Base-by-base conservation (phyloP, 92 coral and sea anemone species). In the Siderastrea siderea region DNA sequence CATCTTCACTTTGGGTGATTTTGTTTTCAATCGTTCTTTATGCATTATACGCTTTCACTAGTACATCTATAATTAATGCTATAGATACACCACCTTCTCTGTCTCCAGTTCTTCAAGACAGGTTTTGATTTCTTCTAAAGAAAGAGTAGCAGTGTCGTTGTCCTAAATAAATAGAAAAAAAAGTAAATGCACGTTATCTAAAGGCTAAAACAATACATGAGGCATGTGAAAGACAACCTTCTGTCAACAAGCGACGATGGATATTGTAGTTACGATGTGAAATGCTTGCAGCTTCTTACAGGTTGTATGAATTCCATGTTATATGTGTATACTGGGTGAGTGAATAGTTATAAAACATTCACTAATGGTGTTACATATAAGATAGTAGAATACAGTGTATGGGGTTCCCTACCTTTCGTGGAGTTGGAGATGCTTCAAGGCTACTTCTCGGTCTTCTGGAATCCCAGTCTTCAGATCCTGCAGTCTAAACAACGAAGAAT, bases 121-220 rank as follows among this genome's bases (percentile, higher is more conserved):
- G 7, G 96, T 94, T 77, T 98, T 98, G 68, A 98, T 89, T 77
- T 96, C 99, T 75, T 98, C 99, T 16, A 94, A 88, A 60, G 98
- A 92, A 47, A 96, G 82, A 63, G 49, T 8, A 66, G 82, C 49
- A 85, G 87, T 79, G 83, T 83, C 81, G 43, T 82, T 74, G 43
- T 75, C 83, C 80, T 66, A 48, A 47, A 51, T 61, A 4, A 62
- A 19, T 5, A 26, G 6, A 26, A 64, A 47, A 19, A 2, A 46
- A 3, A 43, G 11, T 47, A 19, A 26, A 26, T 26, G 38, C 0
- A 26, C 38, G 38, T 26, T 26, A 26, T 0, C 38, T 26, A 26
- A 26, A 26, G 38, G 38, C 38, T 0, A 26, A 26, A 26, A 26
- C 0, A 26, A 26, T 26, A 26, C 38, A 26, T 26, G 38, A 26